Evolutionary conservation across 2,888 invertebrate species (phyloP), one percentile per base, ranked within the genome.

Genomic region (Hofmannophila pseudospretella): DNA sequence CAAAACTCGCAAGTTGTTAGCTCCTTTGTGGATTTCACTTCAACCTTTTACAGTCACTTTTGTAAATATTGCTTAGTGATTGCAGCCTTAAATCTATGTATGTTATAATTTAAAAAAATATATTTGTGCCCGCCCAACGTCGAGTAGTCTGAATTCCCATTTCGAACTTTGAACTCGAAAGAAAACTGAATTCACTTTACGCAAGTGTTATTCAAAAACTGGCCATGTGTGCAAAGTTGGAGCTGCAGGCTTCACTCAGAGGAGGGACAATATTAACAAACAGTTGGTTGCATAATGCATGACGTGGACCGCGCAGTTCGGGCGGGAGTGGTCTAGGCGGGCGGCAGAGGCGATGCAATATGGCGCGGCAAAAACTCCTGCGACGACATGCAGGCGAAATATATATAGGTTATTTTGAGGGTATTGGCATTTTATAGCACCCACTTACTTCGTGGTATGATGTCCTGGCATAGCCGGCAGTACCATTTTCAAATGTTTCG

Each of bases 281-380:
- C 53, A 45, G 51, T 45, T 39, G 54, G 46, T 43, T 67, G 67
- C 68, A 68, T 68, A 58, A 68, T 68, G 68, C 66, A 68, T 67
- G 58, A 36, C 44, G 48, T 32, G 48, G 41, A 38, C 36, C 36
- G 36, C 32, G 27, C 36, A 10, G 27, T 5, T 19, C 10, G 32
- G 33, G 33, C 23, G 37, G 37, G n/a, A n/a, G n/a, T n/a, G n/a
- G n/a, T n/a, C n/a, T n/a, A n/a, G n/a, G 8, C 16, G 30, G 16
- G 32, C n/a, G 27, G 34, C 10, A 16, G 26, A 9, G 20, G 36
- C 16, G 27, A n/a, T 48, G 51, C 58, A 55, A 56, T 44, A 54
- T 59, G 59, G 49, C 53, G 47, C 44, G 34, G 54, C 53, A 61
- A 62, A 55, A 58, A 62, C 36, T 44, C 34, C 42, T 52, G 38